These are phyloP conservation scores for Cyclophora albipunctata DNA, from an alignment of 2,888 invertebrate species.

Conservation along the genomic window DNA sequence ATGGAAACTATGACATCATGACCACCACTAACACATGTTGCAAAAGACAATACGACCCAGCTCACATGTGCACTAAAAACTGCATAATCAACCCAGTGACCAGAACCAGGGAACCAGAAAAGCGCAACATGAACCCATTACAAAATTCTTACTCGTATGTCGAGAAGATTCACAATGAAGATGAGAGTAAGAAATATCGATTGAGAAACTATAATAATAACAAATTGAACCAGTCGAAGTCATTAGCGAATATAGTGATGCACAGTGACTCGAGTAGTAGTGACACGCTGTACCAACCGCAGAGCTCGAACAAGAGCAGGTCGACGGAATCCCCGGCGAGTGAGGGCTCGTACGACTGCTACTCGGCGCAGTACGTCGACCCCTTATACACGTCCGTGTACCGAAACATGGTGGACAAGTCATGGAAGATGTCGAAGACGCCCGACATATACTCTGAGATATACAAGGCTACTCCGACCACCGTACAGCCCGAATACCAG, in stretches of 20 bases:
- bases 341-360: constrained; percentile 63
- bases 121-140: constrained; percentile 43
- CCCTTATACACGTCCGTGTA: constrained; percentile 66
- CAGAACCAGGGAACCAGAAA: constrained; percentile 46
- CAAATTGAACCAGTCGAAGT: constrained; percentile 67
- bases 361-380: constrained; percentile 64
- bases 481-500: constrained; percentile 60
- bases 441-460: constrained; percentile 60
- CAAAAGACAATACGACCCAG: constrained; percentile 62
- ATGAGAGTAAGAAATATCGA: constrained; percentile 55
- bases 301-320: constrained; percentile 59
- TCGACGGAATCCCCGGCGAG: constrained; percentile 66
- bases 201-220: constrained; percentile 59
- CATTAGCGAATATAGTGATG: constrained; percentile 63
- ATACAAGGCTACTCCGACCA: constrained; percentile 69
- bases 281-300: constrained; percentile 66
- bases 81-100: constrained; percentile 40
- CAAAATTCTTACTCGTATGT: constrained; percentile 59
- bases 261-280: constrained; percentile 68
- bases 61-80: constrained; percentile 63
- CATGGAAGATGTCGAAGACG: constrained; percentile 31
- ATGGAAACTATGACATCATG: constrained; percentile 54
- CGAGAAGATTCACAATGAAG: constrained; percentile 48
- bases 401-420: constrained; percentile 31
- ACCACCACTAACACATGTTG: constrained; percentile 52